Conservation (phyloP, 2,797 vertebrate species). For the Podarcis siculus region DNA sequence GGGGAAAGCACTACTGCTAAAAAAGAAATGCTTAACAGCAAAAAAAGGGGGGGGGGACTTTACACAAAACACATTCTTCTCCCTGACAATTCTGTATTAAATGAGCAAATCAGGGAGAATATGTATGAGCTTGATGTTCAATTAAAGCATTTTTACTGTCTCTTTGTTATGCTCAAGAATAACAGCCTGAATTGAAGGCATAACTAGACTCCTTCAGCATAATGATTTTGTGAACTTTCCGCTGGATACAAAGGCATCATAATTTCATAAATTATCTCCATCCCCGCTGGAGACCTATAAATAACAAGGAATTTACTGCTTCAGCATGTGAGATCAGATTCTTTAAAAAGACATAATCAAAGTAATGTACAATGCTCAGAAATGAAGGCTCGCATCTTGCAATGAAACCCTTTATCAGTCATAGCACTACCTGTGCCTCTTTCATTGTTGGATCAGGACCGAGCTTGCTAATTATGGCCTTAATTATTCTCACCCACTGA, state of each 20-base stretch:
- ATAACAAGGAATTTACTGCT: slow-evolving; percentile 6
- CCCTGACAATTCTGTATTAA: slow-evolving; percentile 37
- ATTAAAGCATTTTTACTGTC: neutral
- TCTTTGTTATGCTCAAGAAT: slow-evolving; percentile 38
- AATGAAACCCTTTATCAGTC: neutral
- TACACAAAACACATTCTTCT: slow-evolving; percentile 16
- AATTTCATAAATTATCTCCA: slow-evolving; percentile 18
- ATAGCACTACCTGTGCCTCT: neutral
- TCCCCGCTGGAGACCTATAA: neutral
- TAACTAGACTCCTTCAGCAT: slow-evolving; percentile 40
- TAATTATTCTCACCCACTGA: slow-evolving; percentile 23
- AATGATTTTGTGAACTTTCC: slow-evolving; percentile 27
- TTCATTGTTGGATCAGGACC: neutral
- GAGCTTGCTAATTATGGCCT: neutral
- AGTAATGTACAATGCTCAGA: neutral
- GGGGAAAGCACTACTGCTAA: neutral
- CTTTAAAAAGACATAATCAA: slow-evolving; percentile 42
- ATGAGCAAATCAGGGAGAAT: slow-evolving; percentile 36
- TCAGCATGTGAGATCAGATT: neutral
- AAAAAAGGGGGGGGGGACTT: slow-evolving; percentile 5
- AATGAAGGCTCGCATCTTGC: slow-evolving; percentile 4
- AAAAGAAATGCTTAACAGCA: slow-evolving; percentile 30
- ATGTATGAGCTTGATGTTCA: slow-evolving; percentile 19
- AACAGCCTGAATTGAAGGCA: slow-evolving; percentile 34
- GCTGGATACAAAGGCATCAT: slow-evolving; percentile 25